Base-by-base conservation (phyloP, 2,888 invertebrate genomes). In the Oxyscelio sp. region DNA sequence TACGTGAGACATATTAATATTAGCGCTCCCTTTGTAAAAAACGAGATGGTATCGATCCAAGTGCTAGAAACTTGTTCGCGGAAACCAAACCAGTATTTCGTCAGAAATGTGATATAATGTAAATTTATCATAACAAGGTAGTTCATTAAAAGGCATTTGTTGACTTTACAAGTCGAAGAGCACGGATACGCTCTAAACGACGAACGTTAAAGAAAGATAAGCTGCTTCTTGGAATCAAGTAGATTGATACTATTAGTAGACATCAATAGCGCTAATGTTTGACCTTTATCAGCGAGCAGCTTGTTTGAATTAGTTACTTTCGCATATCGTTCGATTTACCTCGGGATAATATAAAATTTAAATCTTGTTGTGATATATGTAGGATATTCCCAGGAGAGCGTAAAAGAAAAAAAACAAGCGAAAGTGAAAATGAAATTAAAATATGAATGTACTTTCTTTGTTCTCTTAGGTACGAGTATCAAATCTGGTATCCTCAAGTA, bases 81-180 rank as follows among this genome's bases (percentile, higher is more conserved):
- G 40, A 74, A 56, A 24, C 31, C 48, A 31, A 63, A 81, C 75
- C 63, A 74, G 75, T 40, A 75, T 75, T 63, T 48, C 50, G 40
- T 45, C 38, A 13, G 50, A 45, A 17, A 66, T 45, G 34, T 40
- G 70, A 59, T 38, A 50, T 68, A 80, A 74, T 52, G 34, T 45
- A 68, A 74, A 73, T 73, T 68, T 54, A 61, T 73, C 56, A 68
- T 80, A 71, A 80, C 59, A 56, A 74, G 73, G 40, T 63, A 68
- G 71, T 79, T 78, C 70, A 58, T 73, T 73, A 65, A 59, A 80
- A 66, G 50, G 65, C 40, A 45, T 73, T 73, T 73, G 71, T 65
- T 73, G 71, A 80, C 63, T 68, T 52, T 48, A 48, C 50, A 48
- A 66, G 50, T 68, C 9, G 22, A 11, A 56, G 24, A 19, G 21